Evolutionary conservation across 2,113 vertebrate species (phyloP).

Genomic region (Ctenomys sociabilis): DNA sequence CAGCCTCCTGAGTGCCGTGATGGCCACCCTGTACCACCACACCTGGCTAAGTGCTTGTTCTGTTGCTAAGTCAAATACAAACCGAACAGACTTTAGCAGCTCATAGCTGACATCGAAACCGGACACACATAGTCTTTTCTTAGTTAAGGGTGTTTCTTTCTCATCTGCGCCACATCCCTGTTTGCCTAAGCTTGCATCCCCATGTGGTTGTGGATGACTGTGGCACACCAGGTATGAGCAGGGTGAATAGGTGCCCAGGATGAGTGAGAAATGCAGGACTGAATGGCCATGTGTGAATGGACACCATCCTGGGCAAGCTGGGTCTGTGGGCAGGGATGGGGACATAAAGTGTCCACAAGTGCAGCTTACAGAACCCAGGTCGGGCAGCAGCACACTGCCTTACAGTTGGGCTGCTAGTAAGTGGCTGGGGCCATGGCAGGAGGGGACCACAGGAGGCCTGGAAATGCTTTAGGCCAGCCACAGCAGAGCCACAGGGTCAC

Average conservation of each 20-base stretch:
- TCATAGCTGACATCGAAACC: not conserved
- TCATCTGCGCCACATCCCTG: not conserved
- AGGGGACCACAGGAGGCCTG: not conserved
- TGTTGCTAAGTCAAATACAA: not conserved
- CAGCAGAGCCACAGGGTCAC: not conserved
- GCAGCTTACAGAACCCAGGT: not conserved
- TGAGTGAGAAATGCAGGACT: too few relatives aligned
- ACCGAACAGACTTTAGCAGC: not conserved
- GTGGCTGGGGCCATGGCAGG: not conserved
- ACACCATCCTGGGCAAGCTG: not conserved
- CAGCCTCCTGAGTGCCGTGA: not conserved
- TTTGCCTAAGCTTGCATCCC: not conserved
- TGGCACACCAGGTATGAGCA: not conserved
- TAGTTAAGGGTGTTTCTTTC: slow-evolving; percentile 26
- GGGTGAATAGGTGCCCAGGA: not conserved
- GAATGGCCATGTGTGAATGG: too few relatives aligned
- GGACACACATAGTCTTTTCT: not conserved
- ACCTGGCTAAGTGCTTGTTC: not conserved
- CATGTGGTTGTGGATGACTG: not conserved
- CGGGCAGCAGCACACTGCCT: not conserved
- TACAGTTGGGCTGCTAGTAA: not conserved
- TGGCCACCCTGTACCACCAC: not conserved
- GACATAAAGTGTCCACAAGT: not conserved
- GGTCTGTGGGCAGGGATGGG: not conserved
- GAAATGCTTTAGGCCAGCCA: not conserved